A percentile compares a stretch with the other conserved stretches of the same genome.
These are phyloP conservation scores for Mantis religiosa DNA, from an alignment of 2,888 invertebrate genomes.

Conservation along the genomic window DNA sequence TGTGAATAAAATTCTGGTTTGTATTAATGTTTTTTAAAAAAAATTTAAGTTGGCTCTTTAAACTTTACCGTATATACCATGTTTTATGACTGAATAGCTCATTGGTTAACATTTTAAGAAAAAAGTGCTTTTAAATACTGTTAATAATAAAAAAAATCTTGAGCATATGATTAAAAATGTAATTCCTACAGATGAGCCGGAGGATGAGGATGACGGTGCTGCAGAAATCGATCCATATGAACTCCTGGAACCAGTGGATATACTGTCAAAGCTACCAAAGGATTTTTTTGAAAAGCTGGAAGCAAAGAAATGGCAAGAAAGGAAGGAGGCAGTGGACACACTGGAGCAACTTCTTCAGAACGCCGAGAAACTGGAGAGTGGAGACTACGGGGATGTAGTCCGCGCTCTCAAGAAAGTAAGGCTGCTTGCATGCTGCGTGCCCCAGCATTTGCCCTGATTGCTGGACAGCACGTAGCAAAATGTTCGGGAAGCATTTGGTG, in stretches of 20 bases:
- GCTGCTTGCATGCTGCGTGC: conserved; percentile 22
- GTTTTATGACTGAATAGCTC: too few relatives aligned
- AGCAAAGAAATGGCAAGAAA: conserved; percentile 94
- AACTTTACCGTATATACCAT: too few relatives aligned
- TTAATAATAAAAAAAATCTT: neutral
- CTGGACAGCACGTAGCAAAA: conserved; percentile 15
- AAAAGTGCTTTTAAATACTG: neutral
- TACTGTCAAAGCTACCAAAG: conserved; percentile 86
- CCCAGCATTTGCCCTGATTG: conserved; percentile 9
- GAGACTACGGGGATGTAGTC: conserved; percentile 89
- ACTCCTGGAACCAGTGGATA: conserved; percentile 85
- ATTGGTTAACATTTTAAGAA: too few relatives aligned
- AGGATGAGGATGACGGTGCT: conserved; percentile 50
- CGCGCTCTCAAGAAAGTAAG: conserved; percentile 78
- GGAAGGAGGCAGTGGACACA: conserved; percentile 86
- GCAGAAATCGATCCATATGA: conserved; percentile 84
- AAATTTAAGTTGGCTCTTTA: neutral
- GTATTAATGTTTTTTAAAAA: neutral
- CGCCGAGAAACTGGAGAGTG: conserved; percentile 77
- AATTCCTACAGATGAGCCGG: conserved; percentile 49
- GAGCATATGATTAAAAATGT: neutral
- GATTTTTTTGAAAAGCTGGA: conserved; percentile 93
- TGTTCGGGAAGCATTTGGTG: conserved; percentile 14
- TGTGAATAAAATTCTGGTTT: neutral
- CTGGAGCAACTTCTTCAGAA: conserved; percentile 72